Percentiles rank a stretch among this genome's conserved stretches.
phyloP scores from a whole-genome alignment of 2,113 vertebrate species.

The Xenopus borealis region DNA sequence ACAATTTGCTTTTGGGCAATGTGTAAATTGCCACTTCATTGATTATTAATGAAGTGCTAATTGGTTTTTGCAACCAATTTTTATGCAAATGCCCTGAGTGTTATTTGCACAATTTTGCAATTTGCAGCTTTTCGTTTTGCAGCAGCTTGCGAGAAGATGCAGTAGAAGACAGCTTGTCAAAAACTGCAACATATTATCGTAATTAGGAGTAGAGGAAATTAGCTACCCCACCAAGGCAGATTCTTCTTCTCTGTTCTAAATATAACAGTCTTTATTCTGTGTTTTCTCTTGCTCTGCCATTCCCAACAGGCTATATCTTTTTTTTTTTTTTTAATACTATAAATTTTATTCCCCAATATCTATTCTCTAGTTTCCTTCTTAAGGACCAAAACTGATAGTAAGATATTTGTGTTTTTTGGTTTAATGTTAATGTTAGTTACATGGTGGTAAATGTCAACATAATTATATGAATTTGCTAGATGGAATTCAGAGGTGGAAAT shows the following conservation, averaged over 20 bases:
- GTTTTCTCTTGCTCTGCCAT: neutral
- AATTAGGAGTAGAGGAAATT: slow-evolving; percentile 55
- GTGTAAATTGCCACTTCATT: slow-evolving; percentile 75
- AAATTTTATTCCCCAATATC: too few species aligned
- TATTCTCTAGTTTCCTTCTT: too few species aligned
- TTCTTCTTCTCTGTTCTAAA: slow-evolving; percentile 27
- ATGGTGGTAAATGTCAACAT: too few species aligned
- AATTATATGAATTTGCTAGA: too few species aligned
- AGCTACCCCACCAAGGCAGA: slow-evolving; percentile 30
- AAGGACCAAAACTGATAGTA: too few species aligned
- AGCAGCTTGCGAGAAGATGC: slow-evolving; percentile 50
- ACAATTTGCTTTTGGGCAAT: slow-evolving; percentile 70
- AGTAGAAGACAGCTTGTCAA: slow-evolving; percentile 58
- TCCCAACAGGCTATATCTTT: neutral
- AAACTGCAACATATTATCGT: slow-evolving; percentile 57
- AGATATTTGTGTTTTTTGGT: too few species aligned
- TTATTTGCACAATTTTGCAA: slow-evolving; percentile 61
- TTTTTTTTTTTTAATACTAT: neutral
- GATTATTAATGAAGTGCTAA: slow-evolving; percentile 80
- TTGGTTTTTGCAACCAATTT: slow-evolving; percentile 73
- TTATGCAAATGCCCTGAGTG: slow-evolving; percentile 64
- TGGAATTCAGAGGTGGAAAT: too few species aligned
- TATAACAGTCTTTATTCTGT: slow-evolving; percentile 22
- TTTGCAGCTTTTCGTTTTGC: slow-evolving; percentile 61
- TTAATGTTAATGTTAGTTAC: too few species aligned